Base-by-base conservation (phyloP, 2,113 vertebrate species). In the Coryphaenoides rupestris region DNA sequence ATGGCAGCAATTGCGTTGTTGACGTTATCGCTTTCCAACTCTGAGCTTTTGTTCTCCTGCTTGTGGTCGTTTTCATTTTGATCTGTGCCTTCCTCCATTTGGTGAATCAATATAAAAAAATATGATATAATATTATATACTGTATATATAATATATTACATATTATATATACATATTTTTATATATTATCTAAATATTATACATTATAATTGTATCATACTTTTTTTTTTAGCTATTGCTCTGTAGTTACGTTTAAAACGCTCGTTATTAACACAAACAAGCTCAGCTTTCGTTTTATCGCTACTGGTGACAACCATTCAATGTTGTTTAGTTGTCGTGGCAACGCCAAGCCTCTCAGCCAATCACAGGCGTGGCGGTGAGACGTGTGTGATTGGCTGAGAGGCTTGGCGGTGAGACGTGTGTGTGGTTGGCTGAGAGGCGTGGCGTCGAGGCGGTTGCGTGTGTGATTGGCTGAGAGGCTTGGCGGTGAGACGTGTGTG, bases 311-410 rank as follows among this genome's bases (percentile, higher is more conserved):
- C 19, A 4, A 28, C 54, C 26, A 19, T 75, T 74, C 19, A n/a
- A 66, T 77, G 81, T 84, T 73, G 13, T 83, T 80, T 62, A 33
- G 87, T 91, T 82, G 86, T 76, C 88, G 15, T 85, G 83, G 90
- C 76, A 76, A 92, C 87, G 33, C 13, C 70, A 26, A 22, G 3
- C 0, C 19, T 24, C 9, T 19, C 4, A 59, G 50, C 89, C 87
- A 90, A 90, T 89, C 77, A 73, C 21, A 59, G n/a, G 59, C 69
- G 13, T 12, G 40, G 40, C 40, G 40, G n/a, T n/a, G n/a, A n/a
- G 13, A 13, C 40, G 40, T 12, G 5, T 45, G 5, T 45, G 40
- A 45, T 45, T 45, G 40, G 40, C 13, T 12, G 5, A 13, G 40
- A 45, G 40, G 5, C 40, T 12, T 45, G 40, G 40, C 13, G 40